Evolutionary conservation across 2,113 vertebrate genomes (phyloP).

Genomic region (Cepphus grylle): DNA sequence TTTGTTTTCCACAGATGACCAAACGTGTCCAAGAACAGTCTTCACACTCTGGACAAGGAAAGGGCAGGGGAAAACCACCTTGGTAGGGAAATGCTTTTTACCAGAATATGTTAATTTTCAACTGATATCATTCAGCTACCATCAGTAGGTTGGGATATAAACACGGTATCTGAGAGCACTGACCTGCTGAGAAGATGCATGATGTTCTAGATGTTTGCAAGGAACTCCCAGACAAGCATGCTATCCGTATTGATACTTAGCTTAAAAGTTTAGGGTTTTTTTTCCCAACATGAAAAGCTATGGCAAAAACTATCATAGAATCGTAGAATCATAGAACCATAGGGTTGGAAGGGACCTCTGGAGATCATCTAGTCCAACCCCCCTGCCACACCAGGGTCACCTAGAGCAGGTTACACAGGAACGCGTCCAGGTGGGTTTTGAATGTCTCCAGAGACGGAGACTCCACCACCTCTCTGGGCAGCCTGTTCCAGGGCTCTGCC

Average conservation of each 20-base stretch:
- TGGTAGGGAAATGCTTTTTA: neutral
- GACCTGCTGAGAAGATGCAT: neutral
- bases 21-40: neutral
- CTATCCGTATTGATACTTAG: neutral
- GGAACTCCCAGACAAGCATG: neutral
- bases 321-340: too few relatives aligned
- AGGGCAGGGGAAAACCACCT: neutral
- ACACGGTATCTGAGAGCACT: neutral
- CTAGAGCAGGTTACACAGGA: too few relatives aligned
- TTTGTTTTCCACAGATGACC: neutral
- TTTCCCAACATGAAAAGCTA: neutral
- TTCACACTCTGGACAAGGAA: neutral
- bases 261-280: neutral
- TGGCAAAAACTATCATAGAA: neutral
- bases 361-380: too few relatives aligned
- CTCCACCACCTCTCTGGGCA: too few relatives aligned
- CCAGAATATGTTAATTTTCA: neutral
- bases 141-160: neutral
- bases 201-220: neutral
- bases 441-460: too few relatives aligned
- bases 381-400: too few relatives aligned
- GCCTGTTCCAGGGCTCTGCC: too few relatives aligned
- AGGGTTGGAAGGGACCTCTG: too few relatives aligned
- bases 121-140: neutral
- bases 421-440: too few relatives aligned